These are phyloP conservation scores for Cotesia glomerata DNA, from an alignment of 1,140 invertebrate genomes.

Conservation along the genomic window DNA sequence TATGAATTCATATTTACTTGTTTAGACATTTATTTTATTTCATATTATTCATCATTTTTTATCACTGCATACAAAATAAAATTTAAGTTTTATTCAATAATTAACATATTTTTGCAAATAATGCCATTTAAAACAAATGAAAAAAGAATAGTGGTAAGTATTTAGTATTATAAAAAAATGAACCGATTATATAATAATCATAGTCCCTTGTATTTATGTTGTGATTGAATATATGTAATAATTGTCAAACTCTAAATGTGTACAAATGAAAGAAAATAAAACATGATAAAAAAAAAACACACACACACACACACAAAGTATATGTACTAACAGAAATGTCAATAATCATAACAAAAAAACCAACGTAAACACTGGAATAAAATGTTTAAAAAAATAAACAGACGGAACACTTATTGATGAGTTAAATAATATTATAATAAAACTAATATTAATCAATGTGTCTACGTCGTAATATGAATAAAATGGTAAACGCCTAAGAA, in stretches of 20 bases:
- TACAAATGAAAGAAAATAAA: neutral
- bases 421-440: neutral
- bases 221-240: constrained; percentile 52
- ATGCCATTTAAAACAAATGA: neutral
- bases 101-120: too few species aligned
- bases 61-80: too few species aligned
- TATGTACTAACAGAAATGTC: constrained; percentile 27
- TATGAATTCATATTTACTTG: too few species aligned
- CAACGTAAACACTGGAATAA: constrained; percentile 8
- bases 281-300: neutral
- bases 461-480: constrained; percentile 38
- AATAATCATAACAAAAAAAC: constrained; percentile 5
- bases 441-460: neutral
- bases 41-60: too few species aligned
- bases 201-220: constrained; percentile 8
- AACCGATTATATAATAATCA: constrained; percentile 49
- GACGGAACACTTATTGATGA: too few species aligned
- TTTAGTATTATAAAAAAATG: constrained; percentile 17
- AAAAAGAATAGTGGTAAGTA: constrained; percentile 9
- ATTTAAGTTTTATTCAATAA: too few species aligned
- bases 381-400: too few species aligned
- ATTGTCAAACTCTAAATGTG: constrained; percentile 41
- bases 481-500: constrained; percentile 17
- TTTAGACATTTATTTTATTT: too few species aligned
- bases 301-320: constrained; percentile 29